Base-by-base conservation (phyloP, 1,140 invertebrate species). In the Alviniconcha marisindica region DNA sequence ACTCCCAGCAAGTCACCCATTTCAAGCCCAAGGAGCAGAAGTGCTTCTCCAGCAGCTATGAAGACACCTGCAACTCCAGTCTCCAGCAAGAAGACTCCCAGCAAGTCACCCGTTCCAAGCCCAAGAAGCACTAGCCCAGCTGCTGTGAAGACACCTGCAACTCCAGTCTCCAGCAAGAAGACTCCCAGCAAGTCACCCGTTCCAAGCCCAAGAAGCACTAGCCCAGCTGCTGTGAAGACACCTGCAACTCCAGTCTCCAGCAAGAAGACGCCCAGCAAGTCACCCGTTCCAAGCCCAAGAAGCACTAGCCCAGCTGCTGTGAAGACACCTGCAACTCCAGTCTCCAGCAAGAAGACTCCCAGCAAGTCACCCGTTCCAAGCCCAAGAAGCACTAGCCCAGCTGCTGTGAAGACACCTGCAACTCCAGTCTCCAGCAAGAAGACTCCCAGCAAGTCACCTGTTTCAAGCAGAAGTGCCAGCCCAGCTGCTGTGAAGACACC, bases 61-160 rank as follows among this genome's bases (percentile, higher is more conserved):
- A n/a, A n/a, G n/a, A n/a, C n/a, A n/a, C n/a, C n/a, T n/a, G n/a
- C n/a, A n/a, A n/a, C n/a, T n/a, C n/a, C n/a, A n/a, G n/a, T n/a
- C n/a, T n/a, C n/a, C n/a, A n/a, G n/a, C n/a, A n/a, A n/a, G n/a
- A n/a, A n/a, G n/a, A n/a, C n/a, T n/a, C n/a, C n/a, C n/a, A n/a
- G n/a, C n/a, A n/a, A n/a, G n/a, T n/a, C n/a, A n/a, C n/a, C n/a
- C n/a, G n/a, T n/a, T n/a, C n/a, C n/a, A n/a, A n/a, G n/a, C n/a
- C n/a, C n/a, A n/a, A 84, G 83, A 69, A 86, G 74, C 81, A 85
- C 84, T 44, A n/a, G 84, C 18, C 81, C 85, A 76, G 69, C 40
- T 77, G 78, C 82, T 82, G 74, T 66, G 33, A 85, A 83, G 54
- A 51, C 81, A 71, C 77, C 79, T 18, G 76, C 79, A 28, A 82